Evolutionary conservation across 2,113 vertebrate genomes (phyloP), one percentile per base, ranked within the genome.

Genomic region (Paraplagusia blochii): DNA sequence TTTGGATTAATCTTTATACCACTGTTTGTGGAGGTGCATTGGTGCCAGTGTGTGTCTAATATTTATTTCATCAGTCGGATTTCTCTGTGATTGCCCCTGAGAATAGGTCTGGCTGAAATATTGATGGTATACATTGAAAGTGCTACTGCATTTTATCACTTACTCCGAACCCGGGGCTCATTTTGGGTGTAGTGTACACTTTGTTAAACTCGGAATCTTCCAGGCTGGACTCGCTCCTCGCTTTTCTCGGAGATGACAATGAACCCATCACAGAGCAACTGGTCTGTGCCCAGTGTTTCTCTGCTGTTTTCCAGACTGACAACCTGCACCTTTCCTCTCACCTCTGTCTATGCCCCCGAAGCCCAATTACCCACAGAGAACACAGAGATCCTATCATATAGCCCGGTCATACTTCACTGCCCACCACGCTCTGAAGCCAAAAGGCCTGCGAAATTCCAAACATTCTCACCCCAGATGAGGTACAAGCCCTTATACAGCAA

Each of bases 311-410:
- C 52, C 40, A 33, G 50, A 55, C 46, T 17, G 58, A 80, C 62
- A 81, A 72, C 59, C 53, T 60, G 53, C 62, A 71, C 66, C 75
- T 12, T 44, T 44, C 42, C n/a, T 44, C 7, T 50, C 56, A 48
- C 57, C 49, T 61, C 50, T 56, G 73, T 66, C 63, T 68, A 45
- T 45, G 66, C 55, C 82, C 73, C 76, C 63, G 52, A 84, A 86
- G 85, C 78, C 82, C 85, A 87, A 87, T 88, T 89, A 88, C 78
- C 67, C 64, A 50, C 42, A 42, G 62, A 80, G 76, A 83, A 79
- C 81, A 77, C 62, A 73, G 61, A 72, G 74, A 82, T 83, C 70
- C 76, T 69, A 84, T 87, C 80, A 66, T 76, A 78, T 80, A 81
- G 70, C 61, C 17, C 35, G 59, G 77, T 74, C 75, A 81, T 40